phyloP scores from a whole-genome alignment of 1,140 invertebrate species.

The Elymnias hypermnestra region DNA sequence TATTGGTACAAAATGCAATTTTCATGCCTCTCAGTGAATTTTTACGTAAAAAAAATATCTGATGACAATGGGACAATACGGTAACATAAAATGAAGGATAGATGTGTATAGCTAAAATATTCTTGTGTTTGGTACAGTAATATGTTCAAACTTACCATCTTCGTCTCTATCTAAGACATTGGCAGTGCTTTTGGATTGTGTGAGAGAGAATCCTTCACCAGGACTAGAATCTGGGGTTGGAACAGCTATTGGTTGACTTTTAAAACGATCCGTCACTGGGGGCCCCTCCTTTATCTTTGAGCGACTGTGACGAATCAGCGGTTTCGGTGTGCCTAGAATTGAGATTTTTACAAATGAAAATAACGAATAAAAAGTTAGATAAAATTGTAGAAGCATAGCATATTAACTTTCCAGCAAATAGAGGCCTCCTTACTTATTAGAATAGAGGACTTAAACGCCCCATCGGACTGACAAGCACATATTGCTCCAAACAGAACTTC shows the following conservation, averaged over 20 bases:
- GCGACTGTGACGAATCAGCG: constrained; percentile 67
- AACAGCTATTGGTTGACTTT: constrained; percentile 54
- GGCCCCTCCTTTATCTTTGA: constrained; percentile 64
- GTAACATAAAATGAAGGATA: constrained; percentile 8
- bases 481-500: too few species aligned
- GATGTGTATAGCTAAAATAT: neutral
- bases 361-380: too few species aligned
- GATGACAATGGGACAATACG: constrained; percentile 1
- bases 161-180: constrained; percentile 72
- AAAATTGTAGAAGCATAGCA: too few species aligned
- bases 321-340: constrained; percentile 66
- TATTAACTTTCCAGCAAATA: too few species aligned
- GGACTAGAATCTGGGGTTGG: constrained; percentile 30
- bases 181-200: constrained; percentile 67
- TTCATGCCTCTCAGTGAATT: constrained; percentile 40
- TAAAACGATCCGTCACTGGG: constrained; percentile 63
- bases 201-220: constrained; percentile 45
- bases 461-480: too few species aligned
- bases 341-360: too few species aligned
- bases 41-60: neutral
- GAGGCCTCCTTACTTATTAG: too few species aligned
- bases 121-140: too few species aligned
- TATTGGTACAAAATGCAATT: constrained; percentile 46
- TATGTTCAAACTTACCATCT: constrained; percentile 54
- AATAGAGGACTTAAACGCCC: too few species aligned